Conservation (phyloP, 37 sponge, comb jelly and placozoan species). For the Halichondria panicea region DNA sequence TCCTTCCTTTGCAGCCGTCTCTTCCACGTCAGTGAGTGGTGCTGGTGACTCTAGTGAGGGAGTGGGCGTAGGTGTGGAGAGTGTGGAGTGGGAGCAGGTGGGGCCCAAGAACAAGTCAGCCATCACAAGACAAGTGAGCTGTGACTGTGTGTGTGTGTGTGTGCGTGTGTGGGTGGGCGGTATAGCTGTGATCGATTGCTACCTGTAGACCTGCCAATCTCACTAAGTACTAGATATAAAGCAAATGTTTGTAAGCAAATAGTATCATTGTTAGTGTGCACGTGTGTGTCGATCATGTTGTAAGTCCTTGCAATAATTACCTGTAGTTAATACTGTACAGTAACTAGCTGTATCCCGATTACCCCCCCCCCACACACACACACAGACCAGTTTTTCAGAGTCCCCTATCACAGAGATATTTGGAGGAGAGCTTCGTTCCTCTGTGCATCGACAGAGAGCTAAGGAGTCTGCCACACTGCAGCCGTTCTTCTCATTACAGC, state of each 20-base stretch:
- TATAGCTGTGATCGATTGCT: too few relatives aligned
- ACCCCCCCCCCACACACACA: too few relatives aligned
- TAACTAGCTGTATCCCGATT: too few relatives aligned
- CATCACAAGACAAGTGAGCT: conserved; percentile 75
- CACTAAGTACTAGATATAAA: too few relatives aligned
- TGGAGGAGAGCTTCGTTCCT: conserved; percentile 86
- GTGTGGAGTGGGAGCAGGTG: conserved; percentile 91
- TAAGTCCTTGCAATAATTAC: too few relatives aligned
- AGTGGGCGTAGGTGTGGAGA: conserved; percentile 5
- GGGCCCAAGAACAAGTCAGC: conserved; percentile 92
- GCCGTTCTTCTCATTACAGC: conserved; percentile 95
- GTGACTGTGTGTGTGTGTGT: not conserved
- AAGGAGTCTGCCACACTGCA: conserved; percentile 95
- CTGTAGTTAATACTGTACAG: too few relatives aligned
- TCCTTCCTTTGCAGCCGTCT: conserved; percentile 1
- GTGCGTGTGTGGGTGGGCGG: not conserved
- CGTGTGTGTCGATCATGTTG: too few relatives aligned
- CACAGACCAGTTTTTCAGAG: conserved; percentile 66
- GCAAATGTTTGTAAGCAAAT: too few relatives aligned
- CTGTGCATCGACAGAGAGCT: conserved; percentile 71
- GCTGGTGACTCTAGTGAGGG: conserved; percentile 4
- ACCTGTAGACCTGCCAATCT: too few relatives aligned
- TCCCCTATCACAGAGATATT: conserved; percentile 89
- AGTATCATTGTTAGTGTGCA: too few relatives aligned
- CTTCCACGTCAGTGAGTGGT: not conserved